phyloP scores from a whole-genome alignment of 2,888 invertebrate genomes.

The Nysson spinosus region DNA sequence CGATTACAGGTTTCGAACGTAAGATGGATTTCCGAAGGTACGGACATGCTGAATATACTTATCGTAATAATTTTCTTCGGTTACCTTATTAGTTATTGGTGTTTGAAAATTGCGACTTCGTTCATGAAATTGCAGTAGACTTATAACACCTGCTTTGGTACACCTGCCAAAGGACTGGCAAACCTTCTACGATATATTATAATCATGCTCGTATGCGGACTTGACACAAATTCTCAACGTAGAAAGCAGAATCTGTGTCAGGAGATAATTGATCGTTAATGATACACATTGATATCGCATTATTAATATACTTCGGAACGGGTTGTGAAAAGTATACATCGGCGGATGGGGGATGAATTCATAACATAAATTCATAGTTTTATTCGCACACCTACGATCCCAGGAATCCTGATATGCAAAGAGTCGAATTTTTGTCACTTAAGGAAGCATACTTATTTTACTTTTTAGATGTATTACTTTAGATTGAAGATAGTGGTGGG shows the following conservation, averaged over 20 bases:
- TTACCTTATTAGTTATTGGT: conserved; percentile 24
- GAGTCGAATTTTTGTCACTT: no score
- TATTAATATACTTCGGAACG: no score
- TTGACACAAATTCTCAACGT: conserved; percentile 27
- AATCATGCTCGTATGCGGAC: neutral
- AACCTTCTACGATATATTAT: conserved; percentile 21
- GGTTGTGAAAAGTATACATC: no score
- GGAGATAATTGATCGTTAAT: neutral
- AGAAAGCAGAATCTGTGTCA: neutral
- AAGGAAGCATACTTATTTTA: no score
- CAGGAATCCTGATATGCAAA: no score
- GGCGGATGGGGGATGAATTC: no score
- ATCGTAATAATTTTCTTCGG: conserved; percentile 31
- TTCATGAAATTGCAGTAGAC: conserved; percentile 39
- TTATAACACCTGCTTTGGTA: conserved; percentile 46
- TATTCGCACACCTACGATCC: no score
- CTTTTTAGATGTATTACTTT: no score
- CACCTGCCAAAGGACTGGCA: conserved; percentile 2
- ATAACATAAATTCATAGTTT: no score
- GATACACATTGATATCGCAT: no score
- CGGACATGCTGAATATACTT: conserved; percentile 7
- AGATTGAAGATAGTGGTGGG: no score
- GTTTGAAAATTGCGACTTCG: conserved; percentile 30
- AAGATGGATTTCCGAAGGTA: conserved; percentile 16
- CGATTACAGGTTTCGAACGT: conserved; percentile 20